A percentile compares a stretch with the other conserved stretches of the same genome.
Evolutionary conservation across 1,140 invertebrate species (phyloP).

Genomic region (Drepana arcuata): DNA sequence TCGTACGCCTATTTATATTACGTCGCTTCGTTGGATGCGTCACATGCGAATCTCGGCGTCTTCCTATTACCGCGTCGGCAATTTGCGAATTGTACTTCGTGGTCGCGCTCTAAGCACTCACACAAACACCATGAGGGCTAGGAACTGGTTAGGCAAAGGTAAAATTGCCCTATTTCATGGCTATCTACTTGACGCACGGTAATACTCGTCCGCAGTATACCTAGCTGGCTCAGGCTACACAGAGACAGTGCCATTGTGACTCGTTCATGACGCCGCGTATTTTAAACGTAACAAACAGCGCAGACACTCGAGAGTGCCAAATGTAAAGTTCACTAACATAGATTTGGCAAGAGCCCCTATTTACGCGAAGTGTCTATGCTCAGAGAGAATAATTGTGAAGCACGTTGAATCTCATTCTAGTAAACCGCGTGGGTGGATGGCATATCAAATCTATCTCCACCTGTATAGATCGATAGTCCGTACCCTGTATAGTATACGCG

Average conservation of each 20-base stretch:
- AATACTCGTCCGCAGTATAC: constrained; percentile 4
- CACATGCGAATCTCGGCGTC: constrained; percentile 15
- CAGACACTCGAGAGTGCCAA: constrained; percentile 52
- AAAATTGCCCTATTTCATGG: neutral
- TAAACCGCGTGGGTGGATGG: too few species aligned
- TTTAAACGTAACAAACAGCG: constrained; percentile 54
- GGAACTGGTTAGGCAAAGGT: constrained; percentile 4
- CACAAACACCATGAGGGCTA: constrained; percentile 8
- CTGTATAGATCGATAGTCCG: too few species aligned
- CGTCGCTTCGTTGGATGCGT: constrained; percentile 30
- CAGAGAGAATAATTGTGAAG: constrained; percentile 20
- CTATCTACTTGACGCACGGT: too few species aligned
- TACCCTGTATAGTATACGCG: too few species aligned
- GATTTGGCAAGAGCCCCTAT: constrained; percentile 48
- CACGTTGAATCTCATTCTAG: constrained; percentile 11
- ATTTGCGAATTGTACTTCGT: constrained; percentile 10
- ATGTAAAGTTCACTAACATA: constrained; percentile 63
- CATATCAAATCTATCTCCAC: too few species aligned
- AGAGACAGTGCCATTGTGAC: constrained; percentile 39
- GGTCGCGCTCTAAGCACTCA: constrained; percentile 6
- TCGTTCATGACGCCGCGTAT: constrained; percentile 59
- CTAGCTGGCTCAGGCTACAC: constrained; percentile 31
- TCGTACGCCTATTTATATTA: constrained; percentile 12
- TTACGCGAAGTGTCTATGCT: constrained; percentile 38
- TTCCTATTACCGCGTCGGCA: constrained; percentile 8